Conservation (phyloP, 2,797 vertebrate genomes). For the Parauchenoglanis punctatus region DNA sequence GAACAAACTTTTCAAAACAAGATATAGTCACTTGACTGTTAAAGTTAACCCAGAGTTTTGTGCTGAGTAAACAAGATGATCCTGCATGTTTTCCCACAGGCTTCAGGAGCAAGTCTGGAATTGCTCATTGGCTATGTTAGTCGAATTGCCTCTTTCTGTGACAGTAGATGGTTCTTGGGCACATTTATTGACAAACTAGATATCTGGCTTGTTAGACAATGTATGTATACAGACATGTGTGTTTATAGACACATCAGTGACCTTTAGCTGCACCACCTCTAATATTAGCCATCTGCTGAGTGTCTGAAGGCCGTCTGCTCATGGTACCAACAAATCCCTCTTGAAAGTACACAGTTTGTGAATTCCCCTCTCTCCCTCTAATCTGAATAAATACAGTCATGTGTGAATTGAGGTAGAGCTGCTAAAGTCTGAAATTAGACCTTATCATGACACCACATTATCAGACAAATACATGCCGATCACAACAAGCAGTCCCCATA, state of each 20-base stretch:
- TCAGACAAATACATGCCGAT: neutral
- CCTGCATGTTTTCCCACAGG: neutral
- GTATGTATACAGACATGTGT: neutral
- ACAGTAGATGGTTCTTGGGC: neutral
- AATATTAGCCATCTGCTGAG: constrained; percentile 76
- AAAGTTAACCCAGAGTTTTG: neutral
- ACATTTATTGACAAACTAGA: neutral
- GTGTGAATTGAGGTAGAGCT: constrained; percentile 52
- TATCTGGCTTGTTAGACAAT: neutral
- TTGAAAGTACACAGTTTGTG: constrained; percentile 37
- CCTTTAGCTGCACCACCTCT: constrained; percentile 62
- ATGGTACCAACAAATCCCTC: constrained; percentile 26
- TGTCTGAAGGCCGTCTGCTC: constrained; percentile 56
- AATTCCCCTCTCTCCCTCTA: constrained; percentile 36
- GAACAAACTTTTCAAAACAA: neutral
- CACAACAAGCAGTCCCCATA: neutral
- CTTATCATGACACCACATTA: constrained; percentile 42
- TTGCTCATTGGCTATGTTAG: too few relatives aligned
- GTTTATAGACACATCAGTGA: constrained; percentile 16
- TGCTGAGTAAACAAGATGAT: neutral
- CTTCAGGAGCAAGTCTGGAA: neutral
- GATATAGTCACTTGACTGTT: too few relatives aligned
- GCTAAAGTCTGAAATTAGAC: constrained; percentile 56
- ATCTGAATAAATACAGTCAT: neutral
- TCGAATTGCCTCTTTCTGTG: neutral